Conservation (phyloP, 53 echinoderm and acorn worm species). For the Patiria pectinifera region DNA sequence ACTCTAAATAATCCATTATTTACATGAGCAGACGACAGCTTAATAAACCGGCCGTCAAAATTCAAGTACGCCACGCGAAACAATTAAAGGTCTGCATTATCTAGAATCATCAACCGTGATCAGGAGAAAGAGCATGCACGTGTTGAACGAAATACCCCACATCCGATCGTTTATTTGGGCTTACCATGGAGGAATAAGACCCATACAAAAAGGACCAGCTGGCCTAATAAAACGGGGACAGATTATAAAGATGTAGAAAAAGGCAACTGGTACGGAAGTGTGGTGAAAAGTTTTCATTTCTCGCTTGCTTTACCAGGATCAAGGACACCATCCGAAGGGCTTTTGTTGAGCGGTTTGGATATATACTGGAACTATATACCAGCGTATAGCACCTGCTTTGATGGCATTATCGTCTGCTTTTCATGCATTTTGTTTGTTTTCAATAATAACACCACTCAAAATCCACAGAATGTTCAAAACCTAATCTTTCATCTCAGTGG, state of each 20-base stretch:
- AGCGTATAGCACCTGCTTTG: not conserved
- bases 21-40: no score
- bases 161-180: not conserved
- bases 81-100: conserved; percentile 1
- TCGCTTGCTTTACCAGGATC: conserved; percentile 23
- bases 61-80: not conserved
- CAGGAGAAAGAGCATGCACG: not conserved
- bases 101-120: not conserved
- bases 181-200: not conserved
- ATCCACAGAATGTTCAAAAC: no score
- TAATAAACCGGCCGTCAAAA: not conserved
- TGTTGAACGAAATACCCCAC: not conserved
- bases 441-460: no score
- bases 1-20: no score
- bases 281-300: conserved; percentile 2
- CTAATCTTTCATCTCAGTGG: no score
- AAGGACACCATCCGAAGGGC: not conserved
- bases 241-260: not conserved
- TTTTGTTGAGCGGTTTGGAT: conserved; percentile 1
- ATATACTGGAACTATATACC: no score
- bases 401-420: no score
- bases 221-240: not conserved
- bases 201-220: conserved; percentile 10
- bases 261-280: conserved; percentile 13
- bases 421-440: not conserved